These are phyloP conservation scores for Todiramphus saurophagus DNA, from an alignment of 2,113 vertebrate genomes.

Conservation along the genomic window DNA sequence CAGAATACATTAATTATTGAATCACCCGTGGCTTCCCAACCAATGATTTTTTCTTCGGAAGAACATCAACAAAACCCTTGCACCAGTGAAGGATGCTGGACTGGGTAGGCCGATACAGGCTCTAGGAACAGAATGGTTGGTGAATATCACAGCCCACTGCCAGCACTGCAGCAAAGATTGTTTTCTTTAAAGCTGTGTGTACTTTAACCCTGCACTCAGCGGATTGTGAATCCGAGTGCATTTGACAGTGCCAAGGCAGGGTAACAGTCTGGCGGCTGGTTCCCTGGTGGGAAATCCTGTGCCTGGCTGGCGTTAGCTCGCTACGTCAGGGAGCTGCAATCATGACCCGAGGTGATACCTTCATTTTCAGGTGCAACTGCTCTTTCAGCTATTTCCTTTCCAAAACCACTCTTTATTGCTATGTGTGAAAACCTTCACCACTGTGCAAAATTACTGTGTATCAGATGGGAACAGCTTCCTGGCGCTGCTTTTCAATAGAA, in stretches of 20 bases:
- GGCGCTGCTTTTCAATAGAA: neutral
- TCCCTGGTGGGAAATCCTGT: neutral
- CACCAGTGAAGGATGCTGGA: neutral
- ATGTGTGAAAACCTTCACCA: conserved; percentile 37
- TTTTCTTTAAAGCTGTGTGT: neutral
- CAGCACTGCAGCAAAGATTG: neutral
- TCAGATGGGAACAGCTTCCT: neutral
- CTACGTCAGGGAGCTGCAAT: neutral
- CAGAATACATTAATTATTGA: neutral
- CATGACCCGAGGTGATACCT: conserved; percentile 2
- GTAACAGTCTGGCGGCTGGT: conserved; percentile 11
- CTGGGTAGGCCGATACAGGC: neutral
- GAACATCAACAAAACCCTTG: neutral
- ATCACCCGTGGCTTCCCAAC: neutral
- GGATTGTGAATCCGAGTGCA: accelerated
- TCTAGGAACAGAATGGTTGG: accelerated
- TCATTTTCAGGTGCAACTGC: conserved; percentile 44
- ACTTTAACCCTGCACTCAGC: neutral
- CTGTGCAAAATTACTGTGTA: neutral
- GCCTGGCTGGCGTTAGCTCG: neutral
- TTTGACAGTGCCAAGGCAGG: conserved; percentile 36
- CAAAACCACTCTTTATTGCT: neutral
- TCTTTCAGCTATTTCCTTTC: conserved; percentile 19
- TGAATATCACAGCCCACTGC: neutral
- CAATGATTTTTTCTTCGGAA: neutral